phyloP scores from a whole-genome alignment of 1,140 invertebrate genomes.

The Atopsyche davidsoni region DNA sequence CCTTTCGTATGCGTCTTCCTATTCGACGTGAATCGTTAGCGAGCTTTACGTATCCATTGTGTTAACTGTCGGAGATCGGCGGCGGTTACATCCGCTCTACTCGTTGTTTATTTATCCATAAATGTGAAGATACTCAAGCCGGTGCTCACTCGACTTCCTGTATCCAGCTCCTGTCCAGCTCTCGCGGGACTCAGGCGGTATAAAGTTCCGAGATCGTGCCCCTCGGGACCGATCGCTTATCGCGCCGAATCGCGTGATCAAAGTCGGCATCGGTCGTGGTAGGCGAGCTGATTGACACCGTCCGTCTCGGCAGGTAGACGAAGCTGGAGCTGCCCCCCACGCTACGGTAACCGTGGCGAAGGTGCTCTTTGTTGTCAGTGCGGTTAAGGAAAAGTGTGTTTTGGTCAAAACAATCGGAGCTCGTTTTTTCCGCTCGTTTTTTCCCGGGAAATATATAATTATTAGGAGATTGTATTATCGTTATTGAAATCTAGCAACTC shows the following conservation, averaged over 20 bases:
- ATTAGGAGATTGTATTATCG: no score
- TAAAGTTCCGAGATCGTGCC: slow-evolving; percentile 20
- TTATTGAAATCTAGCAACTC: no score
- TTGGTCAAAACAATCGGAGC: no score
- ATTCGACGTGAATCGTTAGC: neutral
- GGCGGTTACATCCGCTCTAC: neutral
- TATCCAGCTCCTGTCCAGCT: no score
- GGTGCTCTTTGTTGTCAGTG: no score
- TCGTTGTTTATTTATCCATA: neutral
- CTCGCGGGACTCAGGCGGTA: no score
- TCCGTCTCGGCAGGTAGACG: slow-evolving; percentile 8
- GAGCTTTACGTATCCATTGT: neutral
- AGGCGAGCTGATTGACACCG: neutral
- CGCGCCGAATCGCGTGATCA: neutral
- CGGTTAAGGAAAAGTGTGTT: no score
- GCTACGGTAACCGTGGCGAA: no score
- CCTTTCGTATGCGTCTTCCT: neutral
- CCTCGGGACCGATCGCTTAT: slow-evolving; percentile 22
- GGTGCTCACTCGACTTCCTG: no score
- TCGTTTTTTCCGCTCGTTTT: no score
- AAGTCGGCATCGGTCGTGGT: neutral
- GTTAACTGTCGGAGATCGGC: neutral
- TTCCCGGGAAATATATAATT: no score
- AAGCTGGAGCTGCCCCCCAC: slow-evolving; percentile 25
- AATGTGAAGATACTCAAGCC: slow-evolving; percentile 10